phyloP scores from a whole-genome alignment of 2,888 invertebrate genomes.

The Nomada lathburiana region DNA sequence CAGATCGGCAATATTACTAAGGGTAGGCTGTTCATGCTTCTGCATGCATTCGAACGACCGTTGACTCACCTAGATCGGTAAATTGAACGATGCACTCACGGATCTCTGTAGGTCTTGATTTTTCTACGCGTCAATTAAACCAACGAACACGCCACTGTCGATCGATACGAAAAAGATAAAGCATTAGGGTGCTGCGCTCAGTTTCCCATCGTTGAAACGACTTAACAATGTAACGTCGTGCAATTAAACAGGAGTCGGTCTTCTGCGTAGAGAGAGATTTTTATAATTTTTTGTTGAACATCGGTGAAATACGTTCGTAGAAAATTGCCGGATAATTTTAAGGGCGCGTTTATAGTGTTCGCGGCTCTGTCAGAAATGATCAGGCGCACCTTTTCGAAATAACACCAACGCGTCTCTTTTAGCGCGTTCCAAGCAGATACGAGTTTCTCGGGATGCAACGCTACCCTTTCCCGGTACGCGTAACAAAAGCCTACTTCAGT shows the following conservation, averaged over 20 bases:
- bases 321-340: slow-evolving; percentile 18
- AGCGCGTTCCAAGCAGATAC: slow-evolving; percentile 6
- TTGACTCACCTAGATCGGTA: slow-evolving; percentile 50
- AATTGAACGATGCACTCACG: slow-evolving; percentile 22
- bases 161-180: slow-evolving; percentile 8
- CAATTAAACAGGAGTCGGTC: background rate
- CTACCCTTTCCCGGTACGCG: background rate
- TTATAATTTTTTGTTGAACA: slow-evolving; percentile 6
- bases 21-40: slow-evolving; percentile 64
- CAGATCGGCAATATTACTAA: slow-evolving; percentile 58
- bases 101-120: slow-evolving; percentile 2
- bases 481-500: slow-evolving; percentile 21
- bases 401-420: slow-evolving; percentile 13
- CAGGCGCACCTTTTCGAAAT: background rate
- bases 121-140: background rate
- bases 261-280: background rate
- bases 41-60: slow-evolving; percentile 57
- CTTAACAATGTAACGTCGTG: background rate
- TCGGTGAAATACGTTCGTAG: slow-evolving; percentile 8
- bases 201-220: background rate
- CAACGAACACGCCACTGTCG: slow-evolving; percentile 20
- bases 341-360: slow-evolving; percentile 20
- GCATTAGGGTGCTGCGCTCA: background rate
- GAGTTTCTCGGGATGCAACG: slow-evolving; percentile 7
- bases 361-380: slow-evolving; percentile 6